Evolutionary conservation across 1,140 invertebrate genomes (phyloP).

Genomic region (Drosophila ogumai): DNA sequence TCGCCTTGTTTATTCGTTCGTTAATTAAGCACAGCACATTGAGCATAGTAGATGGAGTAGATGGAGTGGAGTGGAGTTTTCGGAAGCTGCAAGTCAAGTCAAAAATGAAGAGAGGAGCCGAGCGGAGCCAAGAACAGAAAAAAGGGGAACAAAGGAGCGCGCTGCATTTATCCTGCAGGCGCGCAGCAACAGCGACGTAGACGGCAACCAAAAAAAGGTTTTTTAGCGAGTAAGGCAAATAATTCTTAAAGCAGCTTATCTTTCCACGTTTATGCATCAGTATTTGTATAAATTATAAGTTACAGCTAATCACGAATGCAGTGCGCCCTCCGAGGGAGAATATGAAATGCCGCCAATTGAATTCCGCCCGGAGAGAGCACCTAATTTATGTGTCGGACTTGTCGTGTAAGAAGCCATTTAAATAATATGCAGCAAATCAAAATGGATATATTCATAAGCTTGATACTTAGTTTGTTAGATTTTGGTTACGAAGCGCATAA

Average conservation of each 20-base stretch:
- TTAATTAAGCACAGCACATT: slow-evolving; percentile 79
- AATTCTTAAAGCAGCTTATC: slow-evolving; percentile 72
- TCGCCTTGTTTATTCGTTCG: slow-evolving; percentile 41
- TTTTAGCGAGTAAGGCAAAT: slow-evolving; percentile 73
- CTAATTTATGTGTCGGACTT: slow-evolving; percentile 32
- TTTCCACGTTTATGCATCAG: slow-evolving; percentile 56
- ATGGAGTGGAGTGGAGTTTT: slow-evolving; percentile 40
- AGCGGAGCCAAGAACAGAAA: slow-evolving; percentile 55
- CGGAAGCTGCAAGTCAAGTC: slow-evolving; percentile 77
- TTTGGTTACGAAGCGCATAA: slow-evolving; percentile 77
- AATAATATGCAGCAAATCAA: slow-evolving; percentile 47
- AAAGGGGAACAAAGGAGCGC: slow-evolving; percentile 31
- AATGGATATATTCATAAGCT: slow-evolving; percentile 34
- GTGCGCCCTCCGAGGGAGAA: slow-evolving; percentile 44
- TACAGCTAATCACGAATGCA: slow-evolving; percentile 43
- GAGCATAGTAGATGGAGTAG: slow-evolving; percentile 51
- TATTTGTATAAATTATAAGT: slow-evolving; percentile 61
- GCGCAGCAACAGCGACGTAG: slow-evolving; percentile 29
- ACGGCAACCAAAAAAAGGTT: slow-evolving; percentile 51
- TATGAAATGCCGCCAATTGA: slow-evolving; percentile 3
- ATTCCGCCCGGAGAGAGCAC: slow-evolving; percentile 24
- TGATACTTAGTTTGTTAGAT: slow-evolving; percentile 28
- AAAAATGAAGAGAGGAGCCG: slow-evolving; percentile 55
- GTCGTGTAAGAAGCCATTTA: slow-evolving; percentile 38
- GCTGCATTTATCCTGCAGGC: slow-evolving; percentile 45